phyloP scores from a whole-genome alignment of 2,113 vertebrate species.

The Alouatta palliata region DNA sequence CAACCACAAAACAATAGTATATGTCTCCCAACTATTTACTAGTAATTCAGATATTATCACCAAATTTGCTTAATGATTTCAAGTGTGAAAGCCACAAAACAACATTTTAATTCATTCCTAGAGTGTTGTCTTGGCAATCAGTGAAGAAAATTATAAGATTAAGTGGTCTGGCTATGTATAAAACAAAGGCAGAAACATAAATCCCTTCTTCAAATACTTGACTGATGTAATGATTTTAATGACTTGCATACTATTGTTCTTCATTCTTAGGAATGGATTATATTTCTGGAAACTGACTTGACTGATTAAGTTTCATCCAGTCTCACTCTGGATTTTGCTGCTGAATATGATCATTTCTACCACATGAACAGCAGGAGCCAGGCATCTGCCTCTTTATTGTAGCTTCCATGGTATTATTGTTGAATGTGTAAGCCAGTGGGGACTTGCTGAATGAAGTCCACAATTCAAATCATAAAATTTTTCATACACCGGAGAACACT shows the following conservation, averaged over 20 bases:
- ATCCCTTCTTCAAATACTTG: conserved; percentile 44
- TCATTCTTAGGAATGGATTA: conserved; percentile 41
- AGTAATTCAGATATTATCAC: conserved; percentile 30
- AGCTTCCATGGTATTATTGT: neutral
- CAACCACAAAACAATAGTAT: neutral
- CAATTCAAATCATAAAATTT: conserved; percentile 54
- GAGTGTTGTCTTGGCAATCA: neutral
- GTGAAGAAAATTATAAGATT: conserved; percentile 53
- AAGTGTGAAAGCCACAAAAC: conserved; percentile 26
- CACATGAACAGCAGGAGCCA: neutral
- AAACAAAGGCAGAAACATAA: conserved; percentile 50
- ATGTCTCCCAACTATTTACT: neutral
- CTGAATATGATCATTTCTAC: conserved; percentile 9
- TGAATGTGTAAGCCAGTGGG: conserved; percentile 38
- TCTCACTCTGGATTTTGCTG: conserved; percentile 9
- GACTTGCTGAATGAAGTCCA: conserved; percentile 9
- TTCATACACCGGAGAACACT: neutral
- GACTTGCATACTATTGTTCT: conserved; percentile 37
- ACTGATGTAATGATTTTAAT: conserved; percentile 60
- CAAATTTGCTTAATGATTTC: conserved; percentile 37
- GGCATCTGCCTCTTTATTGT: neutral
- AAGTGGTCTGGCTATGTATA: conserved; percentile 36
- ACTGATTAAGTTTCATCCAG: conserved; percentile 15
- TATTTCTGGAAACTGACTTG: conserved; percentile 58
- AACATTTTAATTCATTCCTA: conserved; percentile 35